These are phyloP conservation scores for Pardosa pseudoannulata DNA, from an alignment of 2,888 invertebrate species.

Conservation along the genomic window DNA sequence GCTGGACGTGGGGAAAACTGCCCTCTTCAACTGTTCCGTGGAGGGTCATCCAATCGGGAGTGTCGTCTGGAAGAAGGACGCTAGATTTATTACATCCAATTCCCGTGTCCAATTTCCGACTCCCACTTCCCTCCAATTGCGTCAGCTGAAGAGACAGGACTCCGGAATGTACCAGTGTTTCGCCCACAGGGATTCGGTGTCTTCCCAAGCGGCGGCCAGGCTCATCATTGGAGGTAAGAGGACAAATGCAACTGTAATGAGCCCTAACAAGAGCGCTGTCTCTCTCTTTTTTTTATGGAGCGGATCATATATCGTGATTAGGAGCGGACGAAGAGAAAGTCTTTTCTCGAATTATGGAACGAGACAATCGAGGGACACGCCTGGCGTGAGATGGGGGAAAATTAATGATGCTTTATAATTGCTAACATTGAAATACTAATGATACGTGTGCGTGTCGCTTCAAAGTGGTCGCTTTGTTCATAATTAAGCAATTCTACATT, in stretches of 20 bases:
- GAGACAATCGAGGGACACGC: too few relatives aligned
- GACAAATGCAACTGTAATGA: slow-evolving; percentile 37
- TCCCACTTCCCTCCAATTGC: slow-evolving; percentile 63
- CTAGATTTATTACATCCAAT: slow-evolving; percentile 48
- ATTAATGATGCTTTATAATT: too few relatives aligned
- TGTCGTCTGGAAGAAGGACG: slow-evolving; percentile 72
- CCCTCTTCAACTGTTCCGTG: slow-evolving; percentile 71
- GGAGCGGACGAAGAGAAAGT: background rate
- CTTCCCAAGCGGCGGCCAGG: slow-evolving; percentile 71
- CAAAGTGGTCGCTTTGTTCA: too few relatives aligned
- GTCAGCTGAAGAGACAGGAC: slow-evolving; percentile 66
- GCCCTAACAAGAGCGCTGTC: slow-evolving; percentile 1
- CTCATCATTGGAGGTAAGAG: slow-evolving; percentile 72
- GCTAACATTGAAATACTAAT: too few relatives aligned
- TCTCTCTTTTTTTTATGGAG: background rate
- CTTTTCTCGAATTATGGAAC: too few relatives aligned
- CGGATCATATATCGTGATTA: background rate
- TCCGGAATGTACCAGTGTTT: slow-evolving; percentile 74
- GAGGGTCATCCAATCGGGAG: slow-evolving; percentile 63
- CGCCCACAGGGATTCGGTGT: slow-evolving; percentile 65
- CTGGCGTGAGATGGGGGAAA: too few relatives aligned
- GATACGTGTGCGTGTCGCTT: too few relatives aligned
- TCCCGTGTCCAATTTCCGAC: slow-evolving; percentile 68
- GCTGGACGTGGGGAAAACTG: slow-evolving; percentile 66
- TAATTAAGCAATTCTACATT: too few relatives aligned